These are phyloP conservation scores for Borostomias antarcticus DNA, from an alignment of 2,797 vertebrate genomes.

Conservation along the genomic window DNA sequence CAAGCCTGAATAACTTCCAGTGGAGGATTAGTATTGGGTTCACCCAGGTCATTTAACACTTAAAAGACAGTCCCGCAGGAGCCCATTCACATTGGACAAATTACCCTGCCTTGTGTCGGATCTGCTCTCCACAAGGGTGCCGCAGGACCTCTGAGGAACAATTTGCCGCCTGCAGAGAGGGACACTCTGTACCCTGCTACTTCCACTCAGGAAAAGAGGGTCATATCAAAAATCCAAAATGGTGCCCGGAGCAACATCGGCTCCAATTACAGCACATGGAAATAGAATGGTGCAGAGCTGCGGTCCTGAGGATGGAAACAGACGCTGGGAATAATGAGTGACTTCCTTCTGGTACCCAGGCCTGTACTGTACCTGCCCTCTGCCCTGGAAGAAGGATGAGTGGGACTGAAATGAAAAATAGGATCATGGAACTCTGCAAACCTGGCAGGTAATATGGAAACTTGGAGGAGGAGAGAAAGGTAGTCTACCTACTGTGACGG, in stretches of 20 bases:
- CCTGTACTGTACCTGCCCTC: conserved; percentile 24
- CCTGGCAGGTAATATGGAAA: conserved; percentile 26
- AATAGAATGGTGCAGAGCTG: conserved; percentile 49
- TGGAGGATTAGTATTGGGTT: conserved; percentile 75
- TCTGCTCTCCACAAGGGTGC: conserved; percentile 56
- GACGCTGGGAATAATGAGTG: conserved; percentile 54
- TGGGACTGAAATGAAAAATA: conserved; percentile 42
- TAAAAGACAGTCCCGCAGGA: conserved; percentile 73
- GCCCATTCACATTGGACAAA: conserved; percentile 76
- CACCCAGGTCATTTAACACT: conserved; percentile 78
- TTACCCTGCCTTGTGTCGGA: conserved; percentile 74
- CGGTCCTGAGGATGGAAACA: conserved; percentile 43
- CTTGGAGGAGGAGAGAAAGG: conserved; percentile 43
- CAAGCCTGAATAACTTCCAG: conserved; percentile 70
- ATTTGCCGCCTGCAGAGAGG: conserved; percentile 73
- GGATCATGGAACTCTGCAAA: conserved; percentile 43
- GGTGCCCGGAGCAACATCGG: conserved; percentile 56
- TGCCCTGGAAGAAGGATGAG: conserved; percentile 36
- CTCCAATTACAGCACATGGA: conserved; percentile 68
- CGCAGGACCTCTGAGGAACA: conserved; percentile 68
- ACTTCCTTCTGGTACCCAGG: conserved; percentile 15
- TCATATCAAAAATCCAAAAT: conserved; percentile 60
- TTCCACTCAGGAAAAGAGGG: conserved; percentile 44
- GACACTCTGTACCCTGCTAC: conserved; percentile 64
- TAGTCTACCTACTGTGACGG: conserved; percentile 27